phyloP scores from a whole-genome alignment of 2,113 vertebrate species.

The Aptenodytes forsteri region DNA sequence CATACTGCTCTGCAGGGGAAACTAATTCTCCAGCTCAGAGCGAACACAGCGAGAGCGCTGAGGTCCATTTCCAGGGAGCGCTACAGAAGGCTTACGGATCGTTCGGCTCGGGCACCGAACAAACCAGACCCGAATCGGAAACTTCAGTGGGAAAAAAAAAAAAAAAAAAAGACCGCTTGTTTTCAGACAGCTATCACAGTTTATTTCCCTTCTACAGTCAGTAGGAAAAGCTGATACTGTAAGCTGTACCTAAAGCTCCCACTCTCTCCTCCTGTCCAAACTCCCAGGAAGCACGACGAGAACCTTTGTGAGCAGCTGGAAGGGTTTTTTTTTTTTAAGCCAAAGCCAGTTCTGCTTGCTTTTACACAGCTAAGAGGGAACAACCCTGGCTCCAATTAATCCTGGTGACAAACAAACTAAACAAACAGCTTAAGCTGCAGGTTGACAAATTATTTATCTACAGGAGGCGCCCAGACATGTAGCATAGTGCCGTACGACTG shows the following conservation, averaged over 20 bases:
- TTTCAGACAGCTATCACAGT: background rate
- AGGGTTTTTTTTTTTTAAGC: background rate
- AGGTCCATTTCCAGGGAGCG: fast-evolving
- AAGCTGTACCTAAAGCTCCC: background rate
- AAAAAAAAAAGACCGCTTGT: background rate
- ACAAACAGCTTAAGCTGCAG: background rate
- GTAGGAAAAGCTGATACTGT: background rate
- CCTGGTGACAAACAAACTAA: background rate
- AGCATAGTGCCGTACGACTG: fast-evolving
- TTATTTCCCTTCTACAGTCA: background rate
- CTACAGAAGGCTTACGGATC: background rate
- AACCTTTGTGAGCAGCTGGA: background rate
- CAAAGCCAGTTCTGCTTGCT: background rate
- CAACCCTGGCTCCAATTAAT: background rate
- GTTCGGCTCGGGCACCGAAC: background rate
- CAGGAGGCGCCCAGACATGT: background rate
- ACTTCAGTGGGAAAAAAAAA: no score
- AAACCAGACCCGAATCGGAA: no score
- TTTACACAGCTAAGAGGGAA: background rate
- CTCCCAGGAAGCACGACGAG: background rate
- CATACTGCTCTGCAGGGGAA: fast-evolving
- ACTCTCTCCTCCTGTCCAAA: background rate
- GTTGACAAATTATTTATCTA: background rate
- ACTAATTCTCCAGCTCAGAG: background rate
- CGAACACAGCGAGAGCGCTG: fast-evolving